Conservation (phyloP, 2,113 vertebrate genomes). For the Xiphorhynchus elegans region DNA sequence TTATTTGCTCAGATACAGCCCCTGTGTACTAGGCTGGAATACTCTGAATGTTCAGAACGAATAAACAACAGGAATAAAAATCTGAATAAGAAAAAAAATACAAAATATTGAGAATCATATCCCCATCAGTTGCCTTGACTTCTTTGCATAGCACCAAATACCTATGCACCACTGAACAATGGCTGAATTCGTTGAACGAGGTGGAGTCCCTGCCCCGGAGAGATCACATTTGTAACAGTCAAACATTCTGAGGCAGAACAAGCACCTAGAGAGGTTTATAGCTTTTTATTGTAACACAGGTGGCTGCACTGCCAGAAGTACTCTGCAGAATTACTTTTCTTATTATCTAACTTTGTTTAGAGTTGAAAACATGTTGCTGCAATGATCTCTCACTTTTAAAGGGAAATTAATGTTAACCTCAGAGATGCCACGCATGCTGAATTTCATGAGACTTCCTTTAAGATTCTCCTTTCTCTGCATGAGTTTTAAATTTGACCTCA, state of each 20-base stretch:
- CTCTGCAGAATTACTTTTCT: background rate
- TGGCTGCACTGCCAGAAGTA: background rate
- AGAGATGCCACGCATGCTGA: background rate
- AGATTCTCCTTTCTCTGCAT: background rate
- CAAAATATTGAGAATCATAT: background rate
- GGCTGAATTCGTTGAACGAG: background rate
- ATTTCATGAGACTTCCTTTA: slow-evolving; percentile 28
- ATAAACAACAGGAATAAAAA: background rate
- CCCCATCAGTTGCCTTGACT: background rate
- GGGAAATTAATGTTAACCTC: slow-evolving; percentile 28
- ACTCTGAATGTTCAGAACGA: background rate
- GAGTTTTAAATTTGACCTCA: slow-evolving; percentile 60
- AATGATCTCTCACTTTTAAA: background rate
- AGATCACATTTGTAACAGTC: background rate
- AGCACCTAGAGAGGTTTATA: background rate
- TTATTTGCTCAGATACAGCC: background rate
- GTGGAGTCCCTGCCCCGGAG: background rate
- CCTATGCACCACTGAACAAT: background rate
- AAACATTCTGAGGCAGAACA: background rate
- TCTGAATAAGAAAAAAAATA: background rate
- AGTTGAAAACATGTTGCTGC: background rate
- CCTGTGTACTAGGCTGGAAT: background rate
- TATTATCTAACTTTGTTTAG: slow-evolving; percentile 26
- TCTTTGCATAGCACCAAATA: background rate
- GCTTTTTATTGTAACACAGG: background rate